Base-by-base conservation (phyloP, 2,888 invertebrate genomes). In the Lithosia quadra region DNA sequence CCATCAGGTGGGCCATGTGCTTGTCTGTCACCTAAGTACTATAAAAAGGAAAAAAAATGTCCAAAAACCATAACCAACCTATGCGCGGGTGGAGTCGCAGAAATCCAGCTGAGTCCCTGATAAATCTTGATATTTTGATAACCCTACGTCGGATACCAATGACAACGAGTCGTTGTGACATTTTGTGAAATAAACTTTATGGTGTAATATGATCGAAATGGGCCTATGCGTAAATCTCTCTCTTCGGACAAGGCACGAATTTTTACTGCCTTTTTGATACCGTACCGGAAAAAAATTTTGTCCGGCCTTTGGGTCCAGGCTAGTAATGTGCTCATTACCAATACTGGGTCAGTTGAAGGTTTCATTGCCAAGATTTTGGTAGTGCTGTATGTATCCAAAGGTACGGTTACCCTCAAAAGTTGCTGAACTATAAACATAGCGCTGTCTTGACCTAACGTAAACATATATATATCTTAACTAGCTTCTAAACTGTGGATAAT, bases 201-300 rank as follows among this genome's bases (percentile, higher is more conserved):
- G 75, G 73, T 67, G 69, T 75, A 71, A 73, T 73, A 77, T 80
- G 78, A 80, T 80, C 72, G 72, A 75, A 78, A 73, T 77, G 62
- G 64, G 61, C 63, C 71, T 62, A 34, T 67, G 28, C 67, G 73
- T 78, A 72, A 73, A 78, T 73, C 78, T 64, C 64, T 9, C 43
- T 62, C 57, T 28, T n/a, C 61, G 69, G 68, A 68, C 67, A 70
- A 64, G 66, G 60, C 58, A 65, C 65, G 74, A 75, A 75, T 75
- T 77, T 68, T 77, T 65, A 78, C 68, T 68, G 65, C 58, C 63
- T 63, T 22, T 67, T 66, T 72, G 58, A 65, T 75, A 60, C 59
- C 36, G n/a, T 75, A 58, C 59, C 36, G 49, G 49, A 49, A 49
- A n/a, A n/a, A 8, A 36, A 22, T 34, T 21, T 28, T 10, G 22